phyloP scores from a whole-genome alignment of 2,888 invertebrate genomes.

The Oligia latruncula region DNA sequence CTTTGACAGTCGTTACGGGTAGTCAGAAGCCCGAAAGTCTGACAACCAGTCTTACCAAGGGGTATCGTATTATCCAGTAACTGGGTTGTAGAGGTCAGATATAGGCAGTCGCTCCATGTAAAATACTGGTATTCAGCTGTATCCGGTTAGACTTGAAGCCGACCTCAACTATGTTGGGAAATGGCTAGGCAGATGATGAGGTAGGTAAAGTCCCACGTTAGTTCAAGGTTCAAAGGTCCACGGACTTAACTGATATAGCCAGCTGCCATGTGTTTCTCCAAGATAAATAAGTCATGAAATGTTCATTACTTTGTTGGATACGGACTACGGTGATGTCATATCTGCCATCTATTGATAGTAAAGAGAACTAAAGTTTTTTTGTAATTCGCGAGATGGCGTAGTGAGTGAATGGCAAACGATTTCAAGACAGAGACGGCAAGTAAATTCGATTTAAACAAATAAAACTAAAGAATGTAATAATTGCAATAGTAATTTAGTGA shows the following conservation, averaged over 20 bases:
- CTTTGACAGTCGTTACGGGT: too few species aligned
- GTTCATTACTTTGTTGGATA: not conserved
- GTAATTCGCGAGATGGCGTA: constrained; percentile 46
- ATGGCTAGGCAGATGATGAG: too few species aligned
- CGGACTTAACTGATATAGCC: not conserved
- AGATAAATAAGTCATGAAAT: constrained; percentile 3
- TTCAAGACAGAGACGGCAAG: not conserved
- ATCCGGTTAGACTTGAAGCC: too few species aligned
- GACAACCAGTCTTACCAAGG: too few species aligned
- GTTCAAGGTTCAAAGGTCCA: not conserved
- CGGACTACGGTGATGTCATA: not conserved
- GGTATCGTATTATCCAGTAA: too few species aligned
- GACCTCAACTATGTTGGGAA: too few species aligned
- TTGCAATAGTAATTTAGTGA: not conserved
- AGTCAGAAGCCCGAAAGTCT: too few species aligned
- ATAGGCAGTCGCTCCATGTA: too few species aligned
- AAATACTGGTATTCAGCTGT: too few species aligned
- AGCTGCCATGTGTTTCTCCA: not conserved
- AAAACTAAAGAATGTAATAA: not conserved
- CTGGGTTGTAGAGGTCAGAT: too few species aligned
- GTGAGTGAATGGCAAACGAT: not conserved
- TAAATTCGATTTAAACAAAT: not conserved
- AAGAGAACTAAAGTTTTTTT: constrained; percentile 8
- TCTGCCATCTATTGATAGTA: constrained; percentile 46
- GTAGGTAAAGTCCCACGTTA: not conserved